These are phyloP conservation scores for Mixornis gularis DNA, from an alignment of 2,113 vertebrate species.

Conservation along the genomic window DNA sequence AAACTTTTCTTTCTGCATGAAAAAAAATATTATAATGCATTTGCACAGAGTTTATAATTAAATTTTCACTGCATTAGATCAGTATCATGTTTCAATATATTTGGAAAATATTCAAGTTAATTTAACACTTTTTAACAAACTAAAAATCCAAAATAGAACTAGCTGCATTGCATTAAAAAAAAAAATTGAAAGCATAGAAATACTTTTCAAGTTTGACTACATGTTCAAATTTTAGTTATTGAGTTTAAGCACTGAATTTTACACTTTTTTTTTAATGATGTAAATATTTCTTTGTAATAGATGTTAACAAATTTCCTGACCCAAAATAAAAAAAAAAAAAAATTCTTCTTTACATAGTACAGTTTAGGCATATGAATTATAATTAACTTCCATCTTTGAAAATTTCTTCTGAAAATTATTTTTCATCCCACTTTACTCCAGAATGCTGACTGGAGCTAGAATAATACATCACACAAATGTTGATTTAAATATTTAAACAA, in stretches of 20 bases:
- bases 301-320: background rate
- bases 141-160: background rate
- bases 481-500: slow-evolving; percentile 56
- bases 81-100: background rate
- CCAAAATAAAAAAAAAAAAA: background rate
- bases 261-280: background rate
- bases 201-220: background rate
- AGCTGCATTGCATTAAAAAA: background rate
- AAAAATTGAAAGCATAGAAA: background rate
- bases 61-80: background rate
- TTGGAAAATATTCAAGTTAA: background rate
- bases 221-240: background rate
- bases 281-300: background rate
- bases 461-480: slow-evolving; percentile 39
- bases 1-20: background rate
- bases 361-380: background rate
- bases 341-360: background rate
- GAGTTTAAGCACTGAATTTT: background rate
- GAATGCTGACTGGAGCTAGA: background rate
- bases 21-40: background rate
- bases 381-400: background rate
- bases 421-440: background rate
- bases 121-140: background rate
- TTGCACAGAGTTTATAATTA: background rate
- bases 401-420: slow-evolving; percentile 5